Evolutionary conservation across 2,888 invertebrate genomes (phyloP), one percentile per base, ranked within the genome.

Genomic region (Cyrtodaria siliqua): DNA sequence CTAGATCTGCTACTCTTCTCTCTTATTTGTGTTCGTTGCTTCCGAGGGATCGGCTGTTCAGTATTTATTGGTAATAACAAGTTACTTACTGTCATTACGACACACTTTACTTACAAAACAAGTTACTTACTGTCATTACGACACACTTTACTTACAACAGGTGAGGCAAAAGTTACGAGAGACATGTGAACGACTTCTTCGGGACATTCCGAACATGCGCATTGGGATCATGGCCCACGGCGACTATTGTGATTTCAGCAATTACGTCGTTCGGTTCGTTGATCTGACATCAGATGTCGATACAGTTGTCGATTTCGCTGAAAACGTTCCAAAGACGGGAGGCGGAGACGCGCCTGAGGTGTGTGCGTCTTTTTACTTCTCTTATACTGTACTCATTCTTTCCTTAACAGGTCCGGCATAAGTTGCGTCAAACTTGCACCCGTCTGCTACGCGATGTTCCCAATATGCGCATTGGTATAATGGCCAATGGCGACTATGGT

Each of bases 401-500:
- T 42, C 20, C 27, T 49, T 56, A 44, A 9, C 69, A 90, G 91
- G 91, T 91, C 1, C 74, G 91, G 6, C 40, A 50, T 2, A 89
- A 90, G 26, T 71, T 91, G 16, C 63, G 79, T 14, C 84, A 86
- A 20, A 84, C 87, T 12, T 87, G 87, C 57, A 71, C 76, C 6
- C 82, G 90, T 14, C 84, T 91, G 23, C 40, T 91, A 1, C 72
- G 82, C 23, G 89, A 91, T 63, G 90, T 91, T 14, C 86, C 90
- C 8, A 81, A 76, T 40, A 90, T 91, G 24, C 81, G 90, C 6
- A 89, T 91, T 40, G 88, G 89, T 6, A 70, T 91, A n/a, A 89
- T 91, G 20, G 91, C 91, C 6, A 91, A 91, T 52, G 91, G 91
- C 0, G 91, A 91, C 78, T 91, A 90, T 71, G 90, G 90, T 69